These are phyloP conservation scores for Tipula confusa DNA, from an alignment of 2,888 invertebrate species.

Conservation along the genomic window DNA sequence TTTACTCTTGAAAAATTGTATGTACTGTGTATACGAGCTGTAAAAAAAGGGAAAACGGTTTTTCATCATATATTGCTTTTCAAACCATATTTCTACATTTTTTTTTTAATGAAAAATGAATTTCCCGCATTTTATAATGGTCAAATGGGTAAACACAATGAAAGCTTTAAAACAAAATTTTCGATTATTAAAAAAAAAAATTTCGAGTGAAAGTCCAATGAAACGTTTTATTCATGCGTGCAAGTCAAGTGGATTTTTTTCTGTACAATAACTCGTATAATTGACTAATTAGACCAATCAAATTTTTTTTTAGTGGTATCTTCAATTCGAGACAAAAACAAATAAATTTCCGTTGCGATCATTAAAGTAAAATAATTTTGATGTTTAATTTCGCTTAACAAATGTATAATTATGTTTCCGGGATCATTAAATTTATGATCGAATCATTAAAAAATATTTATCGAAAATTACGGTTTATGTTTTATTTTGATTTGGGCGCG, in stretches of 20 bases:
- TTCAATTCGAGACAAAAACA: background rate
- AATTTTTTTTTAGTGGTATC: background rate
- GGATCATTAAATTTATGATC: background rate
- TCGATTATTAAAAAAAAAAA: too few relatives aligned
- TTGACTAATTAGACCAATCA: background rate
- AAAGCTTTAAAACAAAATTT: background rate
- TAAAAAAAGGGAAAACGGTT: background rate
- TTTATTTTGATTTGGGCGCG: background rate
- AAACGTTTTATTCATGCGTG: background rate
- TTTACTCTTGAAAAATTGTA: background rate
- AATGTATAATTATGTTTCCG: background rate
- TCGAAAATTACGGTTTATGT: too few relatives aligned
- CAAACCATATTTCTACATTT: too few relatives aligned
- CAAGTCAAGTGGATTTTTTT: background rate
- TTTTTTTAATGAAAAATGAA: background rate
- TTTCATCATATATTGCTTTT: background rate
- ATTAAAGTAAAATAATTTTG: background rate
- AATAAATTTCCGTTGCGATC: background rate
- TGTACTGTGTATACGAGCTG: too few relatives aligned
- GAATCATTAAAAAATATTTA: background rate
- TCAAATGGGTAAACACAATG: background rate
- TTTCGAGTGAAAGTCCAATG: background rate
- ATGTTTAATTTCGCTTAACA: conserved; percentile 21
- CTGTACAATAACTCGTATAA: background rate
- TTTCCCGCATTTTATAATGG: background rate